phyloP scores from a whole-genome alignment of 2,113 vertebrate genomes.

The Acrocephalus arundinaceus region DNA sequence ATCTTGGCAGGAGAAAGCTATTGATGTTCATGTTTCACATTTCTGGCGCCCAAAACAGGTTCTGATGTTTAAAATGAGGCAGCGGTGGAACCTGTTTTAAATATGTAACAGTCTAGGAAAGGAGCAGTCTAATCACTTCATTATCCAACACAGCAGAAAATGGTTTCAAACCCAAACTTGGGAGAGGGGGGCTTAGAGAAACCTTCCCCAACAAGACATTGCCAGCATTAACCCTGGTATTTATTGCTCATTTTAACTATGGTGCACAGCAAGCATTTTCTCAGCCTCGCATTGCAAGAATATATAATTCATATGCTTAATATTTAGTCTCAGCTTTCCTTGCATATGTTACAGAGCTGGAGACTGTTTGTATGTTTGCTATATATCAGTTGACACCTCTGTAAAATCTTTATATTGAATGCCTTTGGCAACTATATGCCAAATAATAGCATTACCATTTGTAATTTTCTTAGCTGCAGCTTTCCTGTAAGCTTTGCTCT shows the following conservation, averaged over 20 bases:
- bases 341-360: slow-evolving; percentile 74
- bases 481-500: slow-evolving; percentile 68
- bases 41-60: slow-evolving; percentile 46
- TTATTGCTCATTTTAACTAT: slow-evolving; percentile 76
- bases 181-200: slow-evolving; percentile 23
- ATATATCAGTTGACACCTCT: slow-evolving; percentile 82
- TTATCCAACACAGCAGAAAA: slow-evolving; percentile 65
- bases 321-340: slow-evolving; percentile 66
- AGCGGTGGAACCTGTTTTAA: slow-evolving; percentile 64
- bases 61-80: slow-evolving; percentile 49
- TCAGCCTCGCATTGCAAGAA: slow-evolving; percentile 59
- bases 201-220: slow-evolving; percentile 48
- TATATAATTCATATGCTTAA: slow-evolving; percentile 76
- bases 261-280: slow-evolving; percentile 71
- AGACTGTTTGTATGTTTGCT: slow-evolving; percentile 79
- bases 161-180: slow-evolving; percentile 65
- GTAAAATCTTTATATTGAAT: slow-evolving; percentile 82
- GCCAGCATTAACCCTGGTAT: slow-evolving; percentile 69
- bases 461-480: slow-evolving; percentile 73
- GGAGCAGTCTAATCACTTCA: slow-evolving; percentile 63
- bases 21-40: slow-evolving; percentile 55
- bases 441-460: slow-evolving; percentile 77
- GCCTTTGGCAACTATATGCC: slow-evolving; percentile 77
- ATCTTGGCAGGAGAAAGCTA: slow-evolving; percentile 54
- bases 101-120: slow-evolving; percentile 61